Evolutionary conservation across 2,113 vertebrate species (phyloP).

Genomic region (Emydocephalus ijimae): DNA sequence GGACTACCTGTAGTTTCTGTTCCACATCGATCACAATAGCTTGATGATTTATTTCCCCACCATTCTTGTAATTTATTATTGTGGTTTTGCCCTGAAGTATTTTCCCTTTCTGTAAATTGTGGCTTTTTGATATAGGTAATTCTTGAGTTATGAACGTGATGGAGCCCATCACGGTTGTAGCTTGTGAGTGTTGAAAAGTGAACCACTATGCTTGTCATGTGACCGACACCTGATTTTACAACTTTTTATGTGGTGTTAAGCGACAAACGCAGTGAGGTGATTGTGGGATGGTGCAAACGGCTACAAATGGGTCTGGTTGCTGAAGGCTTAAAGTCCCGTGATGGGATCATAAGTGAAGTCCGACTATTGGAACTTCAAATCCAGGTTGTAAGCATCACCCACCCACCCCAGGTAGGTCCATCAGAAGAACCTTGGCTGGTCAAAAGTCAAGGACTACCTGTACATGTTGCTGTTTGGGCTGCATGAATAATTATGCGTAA

Average conservation of each 20-base stretch:
- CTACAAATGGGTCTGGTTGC: not conserved
- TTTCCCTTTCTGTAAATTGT: not conserved
- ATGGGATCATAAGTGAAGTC: not conserved
- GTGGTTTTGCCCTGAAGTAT: not conserved
- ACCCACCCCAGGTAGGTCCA: not conserved
- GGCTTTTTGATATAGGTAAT: not conserved
- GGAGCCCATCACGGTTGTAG: not conserved
- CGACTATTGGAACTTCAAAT: not conserved
- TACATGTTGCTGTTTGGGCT: not conserved
- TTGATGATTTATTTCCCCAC: not conserved
- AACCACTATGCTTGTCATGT: too few relatives aligned
- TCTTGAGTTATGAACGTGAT: not conserved
- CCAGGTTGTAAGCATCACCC: too few relatives aligned
- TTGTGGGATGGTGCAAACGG: not conserved
- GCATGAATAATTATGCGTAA: not conserved
- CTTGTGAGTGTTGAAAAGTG: not conserved
- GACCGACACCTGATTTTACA: not conserved
- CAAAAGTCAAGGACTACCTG: not conserved
- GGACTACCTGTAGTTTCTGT: not conserved
- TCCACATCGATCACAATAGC: not conserved
- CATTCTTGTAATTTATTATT: not conserved
- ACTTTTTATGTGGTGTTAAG: not conserved
- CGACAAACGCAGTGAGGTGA: not conserved
- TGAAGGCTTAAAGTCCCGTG: not conserved
- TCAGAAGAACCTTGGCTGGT: not conserved